Evolutionary conservation across 1,140 invertebrate species (phyloP), one percentile per base, ranked within the genome.

Genomic region (Drosophila varians): DNA sequence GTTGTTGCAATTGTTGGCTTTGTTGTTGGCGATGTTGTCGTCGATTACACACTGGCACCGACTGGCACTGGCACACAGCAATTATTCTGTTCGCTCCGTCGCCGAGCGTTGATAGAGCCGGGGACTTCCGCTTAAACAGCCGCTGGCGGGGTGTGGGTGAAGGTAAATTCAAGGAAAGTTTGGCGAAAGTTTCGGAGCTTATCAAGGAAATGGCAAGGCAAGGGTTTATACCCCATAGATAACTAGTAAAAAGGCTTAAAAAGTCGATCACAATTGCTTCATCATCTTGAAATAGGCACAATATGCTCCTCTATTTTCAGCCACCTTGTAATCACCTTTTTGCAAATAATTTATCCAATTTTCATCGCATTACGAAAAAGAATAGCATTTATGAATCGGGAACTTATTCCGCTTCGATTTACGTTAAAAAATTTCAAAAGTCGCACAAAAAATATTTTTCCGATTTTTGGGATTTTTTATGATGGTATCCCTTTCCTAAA

Each of bases 11-110:
- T 73, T 61, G 43, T 51, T 70, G 66, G 56, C 38, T 43, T 56
- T 57, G 72, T 52, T 72, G 68, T 62, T 51, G 42, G 53, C 53
- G 65, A 66, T 66, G 68, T 79, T 74, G 79, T 78, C 65, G 79
- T 71, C 78, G 78, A 69, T 70, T 61, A 61, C 56, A 64, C 72
- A 80, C 78, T 86, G 82, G 80, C 80, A 84, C 80, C 73, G 80
- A 86, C 80, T 84, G 80, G 79, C 79, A 84, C 76, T 78, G 68
- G 70, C 36, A 38, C 36, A 75, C 69, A 61, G 57, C 58, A 73
- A 72, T 66, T 43, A 66, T 66, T 66, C 62, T 66, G 60, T 64
- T 38, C 36, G 36, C 36, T 76, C 72, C 53, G 70, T 64, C 76
- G 76, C 76, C 56, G 77, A 34, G 25, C 62, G 60, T 80, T 75